Evolutionary conservation across 1,140 invertebrate genomes (phyloP).

Genomic region (Hypsibius dujardini): DNA sequence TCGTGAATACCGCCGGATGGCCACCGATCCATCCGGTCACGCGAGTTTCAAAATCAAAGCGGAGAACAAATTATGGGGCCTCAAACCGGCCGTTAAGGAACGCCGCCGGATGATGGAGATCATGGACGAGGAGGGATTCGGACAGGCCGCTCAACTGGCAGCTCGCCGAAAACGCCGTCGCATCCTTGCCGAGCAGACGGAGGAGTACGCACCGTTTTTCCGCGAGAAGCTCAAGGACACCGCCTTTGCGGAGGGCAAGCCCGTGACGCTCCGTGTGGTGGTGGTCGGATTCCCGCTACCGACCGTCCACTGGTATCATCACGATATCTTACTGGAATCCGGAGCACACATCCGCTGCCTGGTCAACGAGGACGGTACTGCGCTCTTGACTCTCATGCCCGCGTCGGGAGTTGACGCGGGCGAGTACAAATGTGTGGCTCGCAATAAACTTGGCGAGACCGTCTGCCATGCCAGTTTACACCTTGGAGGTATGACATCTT

Average conservation of each 20-base stretch:
- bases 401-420: slow-evolving; percentile 39
- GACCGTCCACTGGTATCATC: slow-evolving; percentile 63
- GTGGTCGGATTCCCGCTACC: slow-evolving; percentile 76
- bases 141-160: slow-evolving; percentile 2
- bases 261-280: slow-evolving; percentile 57
- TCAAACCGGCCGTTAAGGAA: slow-evolving; percentile 15
- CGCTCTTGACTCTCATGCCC: not conserved
- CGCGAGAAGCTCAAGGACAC: slow-evolving; percentile 40
- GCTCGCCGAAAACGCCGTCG: not conserved
- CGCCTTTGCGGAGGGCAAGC: slow-evolving; percentile 58
- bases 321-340: slow-evolving; percentile 3
- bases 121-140: slow-evolving; percentile 15
- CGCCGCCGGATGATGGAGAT: slow-evolving; percentile 14
- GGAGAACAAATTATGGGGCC: slow-evolving; percentile 2
- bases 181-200: not conserved
- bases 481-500: slow-evolving; percentile 33
- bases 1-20: slow-evolving; percentile 12
- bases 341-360: not conserved
- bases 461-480: slow-evolving; percentile 37
- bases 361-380: not conserved
- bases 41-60: slow-evolving; percentile 6
- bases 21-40: slow-evolving; percentile 9
- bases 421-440: slow-evolving; percentile 81
- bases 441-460: slow-evolving; percentile 49
- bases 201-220: slow-evolving; percentile 33